Evolutionary conservation across 2,113 vertebrate species (phyloP).

Genomic region (Brachypteracias leptosomus): DNA sequence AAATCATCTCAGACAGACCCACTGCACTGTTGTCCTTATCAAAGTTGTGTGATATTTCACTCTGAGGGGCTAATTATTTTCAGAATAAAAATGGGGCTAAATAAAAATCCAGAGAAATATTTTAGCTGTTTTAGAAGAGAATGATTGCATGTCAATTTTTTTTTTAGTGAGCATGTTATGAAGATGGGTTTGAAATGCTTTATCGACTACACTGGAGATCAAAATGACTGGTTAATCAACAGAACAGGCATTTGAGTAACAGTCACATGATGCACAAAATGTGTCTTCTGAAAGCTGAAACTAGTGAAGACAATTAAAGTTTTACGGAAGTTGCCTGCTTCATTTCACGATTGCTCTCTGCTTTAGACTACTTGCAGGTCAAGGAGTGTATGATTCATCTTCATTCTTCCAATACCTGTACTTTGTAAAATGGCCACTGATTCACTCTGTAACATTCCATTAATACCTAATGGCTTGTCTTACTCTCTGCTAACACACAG

Average conservation of each 20-base stretch:
- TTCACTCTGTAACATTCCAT: background rate
- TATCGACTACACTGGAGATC: rapidly evolving
- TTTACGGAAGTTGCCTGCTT: background rate
- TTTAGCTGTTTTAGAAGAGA: background rate
- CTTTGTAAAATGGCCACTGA: background rate
- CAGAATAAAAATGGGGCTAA: background rate
- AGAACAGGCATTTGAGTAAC: background rate
- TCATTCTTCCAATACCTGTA: background rate
- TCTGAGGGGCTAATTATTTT: background rate
- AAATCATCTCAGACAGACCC: too few relatives aligned
- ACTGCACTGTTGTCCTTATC: background rate
- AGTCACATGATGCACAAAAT: background rate
- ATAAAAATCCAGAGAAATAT: background rate
- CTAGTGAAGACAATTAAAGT: background rate
- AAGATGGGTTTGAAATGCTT: background rate
- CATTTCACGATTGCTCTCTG: background rate
- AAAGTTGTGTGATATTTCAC: background rate
- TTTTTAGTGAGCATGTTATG: background rate
- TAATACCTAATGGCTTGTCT: background rate
- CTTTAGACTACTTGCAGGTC: background rate
- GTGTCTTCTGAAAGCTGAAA: background rate
- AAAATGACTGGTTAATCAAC: background rate
- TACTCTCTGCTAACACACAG: background rate
- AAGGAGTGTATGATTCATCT: background rate
- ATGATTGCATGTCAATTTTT: background rate